Conservation (phyloP, 2,797 vertebrate species). For the Crocidura indochinensis region DNA sequence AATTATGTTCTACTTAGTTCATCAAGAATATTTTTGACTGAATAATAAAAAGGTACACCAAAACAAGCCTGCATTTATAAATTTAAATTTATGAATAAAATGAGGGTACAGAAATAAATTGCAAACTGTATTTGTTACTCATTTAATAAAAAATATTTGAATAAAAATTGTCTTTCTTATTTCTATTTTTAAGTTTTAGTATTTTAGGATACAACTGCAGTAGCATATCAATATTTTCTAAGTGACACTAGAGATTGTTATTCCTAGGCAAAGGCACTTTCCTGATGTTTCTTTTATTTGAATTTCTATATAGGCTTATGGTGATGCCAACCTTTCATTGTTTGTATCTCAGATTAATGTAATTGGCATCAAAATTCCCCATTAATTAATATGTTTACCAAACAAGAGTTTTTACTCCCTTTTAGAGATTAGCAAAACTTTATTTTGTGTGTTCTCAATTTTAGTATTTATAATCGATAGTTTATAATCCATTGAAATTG, state of each 20-base stretch:
- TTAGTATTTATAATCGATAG: slow-evolving; percentile 4
- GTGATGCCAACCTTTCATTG: background rate
- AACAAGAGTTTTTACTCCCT: slow-evolving; percentile 13
- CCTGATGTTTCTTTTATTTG: background rate
- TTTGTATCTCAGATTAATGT: background rate
- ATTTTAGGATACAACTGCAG: background rate
- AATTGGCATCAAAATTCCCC: background rate
- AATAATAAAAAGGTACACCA: background rate
- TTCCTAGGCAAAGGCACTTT: background rate
- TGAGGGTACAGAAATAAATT: background rate
- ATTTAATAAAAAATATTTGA: too few relatives aligned
- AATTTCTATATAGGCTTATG: too few relatives aligned
- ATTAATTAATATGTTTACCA: background rate
- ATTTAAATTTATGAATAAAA: background rate
- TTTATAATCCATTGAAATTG: background rate
- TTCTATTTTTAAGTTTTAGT: background rate
- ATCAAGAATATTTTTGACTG: background rate
- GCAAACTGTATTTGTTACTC: background rate
- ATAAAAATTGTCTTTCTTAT: background rate
- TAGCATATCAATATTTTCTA: background rate
- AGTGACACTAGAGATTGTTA: background rate
- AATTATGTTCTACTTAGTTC: background rate
- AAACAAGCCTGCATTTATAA: background rate
- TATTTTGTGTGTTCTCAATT: background rate
- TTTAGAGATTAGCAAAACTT: background rate